phyloP scores from a whole-genome alignment of 2,797 vertebrate species.

The Borostomias antarcticus region DNA sequence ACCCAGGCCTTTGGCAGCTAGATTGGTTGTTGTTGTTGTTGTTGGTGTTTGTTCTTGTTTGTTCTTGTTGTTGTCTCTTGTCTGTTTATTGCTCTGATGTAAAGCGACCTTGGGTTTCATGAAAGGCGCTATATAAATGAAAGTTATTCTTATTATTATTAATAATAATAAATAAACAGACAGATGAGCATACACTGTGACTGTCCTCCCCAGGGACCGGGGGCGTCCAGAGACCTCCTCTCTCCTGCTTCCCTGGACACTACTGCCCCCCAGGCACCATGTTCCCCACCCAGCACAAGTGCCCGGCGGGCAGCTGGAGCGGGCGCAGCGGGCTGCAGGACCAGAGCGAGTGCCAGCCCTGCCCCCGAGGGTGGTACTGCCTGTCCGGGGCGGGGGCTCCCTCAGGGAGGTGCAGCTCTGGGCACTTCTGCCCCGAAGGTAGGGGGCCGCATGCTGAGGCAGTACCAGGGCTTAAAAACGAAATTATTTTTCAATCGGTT shows the following conservation, averaged over 20 bases:
- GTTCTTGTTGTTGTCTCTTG: too few species aligned
- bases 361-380: conserved; percentile 88
- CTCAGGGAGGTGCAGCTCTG: conserved; percentile 83
- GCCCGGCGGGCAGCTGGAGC: conserved; percentile 88
- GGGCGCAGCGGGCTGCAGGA: conserved; percentile 73
- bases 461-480: background rate
- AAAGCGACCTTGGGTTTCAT: too few species aligned
- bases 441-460: conserved; percentile 10
- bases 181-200: background rate
- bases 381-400: conserved; percentile 75
- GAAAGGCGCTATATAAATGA: too few species aligned
- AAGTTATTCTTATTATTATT: too few species aligned
- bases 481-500: too few species aligned
- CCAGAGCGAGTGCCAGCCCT: conserved; percentile 74
- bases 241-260: conserved; percentile 84
- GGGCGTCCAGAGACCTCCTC: conserved; percentile 80
- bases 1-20: too few species aligned
- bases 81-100: too few species aligned
- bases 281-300: conserved; percentile 83
- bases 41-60: too few species aligned
- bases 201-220: conserved; percentile 78
- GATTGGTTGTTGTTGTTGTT: too few species aligned
- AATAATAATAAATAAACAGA: background rate
- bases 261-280: conserved; percentile 87
- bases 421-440: conserved; percentile 89